These are phyloP conservation scores for Anhinga rufa DNA, from an alignment of 2,113 vertebrate genomes.

Conservation along the genomic window DNA sequence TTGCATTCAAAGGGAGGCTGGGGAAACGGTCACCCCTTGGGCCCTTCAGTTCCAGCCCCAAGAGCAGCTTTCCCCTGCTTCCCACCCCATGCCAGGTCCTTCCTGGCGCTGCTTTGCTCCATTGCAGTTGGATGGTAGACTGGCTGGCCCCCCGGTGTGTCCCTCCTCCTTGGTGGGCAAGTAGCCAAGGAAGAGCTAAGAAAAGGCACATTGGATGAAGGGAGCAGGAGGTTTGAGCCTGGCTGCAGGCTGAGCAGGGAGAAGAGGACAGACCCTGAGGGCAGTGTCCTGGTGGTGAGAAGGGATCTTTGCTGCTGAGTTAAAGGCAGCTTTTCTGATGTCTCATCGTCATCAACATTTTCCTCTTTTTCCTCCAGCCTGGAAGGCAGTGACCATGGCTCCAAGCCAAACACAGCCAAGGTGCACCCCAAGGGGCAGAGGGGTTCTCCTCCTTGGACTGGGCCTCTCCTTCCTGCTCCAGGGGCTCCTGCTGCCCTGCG, in stretches of 20 bases:
- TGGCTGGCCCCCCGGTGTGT: neutral
- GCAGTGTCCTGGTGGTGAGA: neutral
- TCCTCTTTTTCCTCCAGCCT: neutral
- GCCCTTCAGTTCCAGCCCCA: neutral
- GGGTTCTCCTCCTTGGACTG: neutral
- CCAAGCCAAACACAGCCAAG: neutral
- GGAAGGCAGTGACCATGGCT: neutral
- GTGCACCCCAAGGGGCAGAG: fast-evolving
- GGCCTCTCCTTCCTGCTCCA: neutral
- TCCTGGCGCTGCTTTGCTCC: no score
- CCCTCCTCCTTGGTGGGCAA: neutral
- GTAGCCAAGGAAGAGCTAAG: neutral
- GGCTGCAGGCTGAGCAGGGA: neutral
- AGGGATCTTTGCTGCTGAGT: neutral
- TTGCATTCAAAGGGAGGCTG: neutral
- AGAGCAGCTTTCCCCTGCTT: neutral
- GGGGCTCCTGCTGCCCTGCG: neutral
- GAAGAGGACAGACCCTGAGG: neutral
- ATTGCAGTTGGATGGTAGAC: neutral
- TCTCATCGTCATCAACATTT: fast-evolving
- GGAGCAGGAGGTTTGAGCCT: neutral
- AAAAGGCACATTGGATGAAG: neutral
- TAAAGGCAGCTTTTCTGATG: neutral
- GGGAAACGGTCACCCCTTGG: neutral
- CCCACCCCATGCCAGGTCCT: neutral